Base-by-base conservation (phyloP, 1,140 invertebrate species). In the Calephelis virginiensis region DNA sequence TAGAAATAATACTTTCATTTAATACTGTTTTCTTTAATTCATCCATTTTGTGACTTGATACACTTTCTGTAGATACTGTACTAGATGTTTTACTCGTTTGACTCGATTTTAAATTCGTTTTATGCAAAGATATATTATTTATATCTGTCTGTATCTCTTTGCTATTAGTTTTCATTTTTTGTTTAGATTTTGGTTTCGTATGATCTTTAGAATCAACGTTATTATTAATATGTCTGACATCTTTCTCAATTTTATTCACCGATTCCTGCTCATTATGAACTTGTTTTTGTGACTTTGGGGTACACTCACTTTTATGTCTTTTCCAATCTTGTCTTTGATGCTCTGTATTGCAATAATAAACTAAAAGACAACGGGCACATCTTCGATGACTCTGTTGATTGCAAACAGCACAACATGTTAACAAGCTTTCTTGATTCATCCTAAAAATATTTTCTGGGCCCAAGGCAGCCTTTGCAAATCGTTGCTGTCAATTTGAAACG, bases 241-340 rank as follows among this genome's bases (percentile, higher is more conserved):
- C 70, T 60, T 75, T 74, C 60, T 71, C 56, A 28, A 60, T 63
- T 46, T 62, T 50, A 66, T 70, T 69, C 64, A 74, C 71, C 63
- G 69, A 59, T 69, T 78, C 68, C 73, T 80, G 73, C 73, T 72
- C 63, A 63, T 68, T 78, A 65, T 76, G 69, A 70, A 69, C 80
- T 71, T 85, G 80, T 80, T 88, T 85, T 78, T 78, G 74, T 78
- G 79, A 79, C 78, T 88, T 90, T 13, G 81, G 81, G 68, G 77
- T 75, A 77, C 93, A 93, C 61, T 92, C 89, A 74, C 83, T 84
- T 86, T 94, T 95, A 81, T 97, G 96, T 65, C 90, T 89, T 72
- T 94, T 94, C 96, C 96, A 97, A 75, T 97, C 94, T 68, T 92
- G 80, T 64, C 93, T 93, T 88, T 97, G 96, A 82, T 97, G 96